These are phyloP conservation scores for Peucedramus taeniatus DNA, from an alignment of 2,113 vertebrate species.

Conservation along the genomic window DNA sequence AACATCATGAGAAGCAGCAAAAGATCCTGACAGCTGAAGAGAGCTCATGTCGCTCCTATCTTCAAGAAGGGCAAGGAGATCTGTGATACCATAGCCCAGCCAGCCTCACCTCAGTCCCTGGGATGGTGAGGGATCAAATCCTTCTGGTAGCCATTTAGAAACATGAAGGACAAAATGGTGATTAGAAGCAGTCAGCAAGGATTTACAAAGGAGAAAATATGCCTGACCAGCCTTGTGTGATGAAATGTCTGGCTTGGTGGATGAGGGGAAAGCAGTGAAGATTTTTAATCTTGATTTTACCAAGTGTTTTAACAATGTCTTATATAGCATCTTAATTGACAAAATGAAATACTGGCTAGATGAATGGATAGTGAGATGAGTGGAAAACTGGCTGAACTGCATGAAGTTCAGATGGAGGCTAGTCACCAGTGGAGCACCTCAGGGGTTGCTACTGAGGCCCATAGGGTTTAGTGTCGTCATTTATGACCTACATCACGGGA, in stretches of 20 bases:
- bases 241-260: neutral
- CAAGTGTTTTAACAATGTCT: neutral
- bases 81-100: neutral
- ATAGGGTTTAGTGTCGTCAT: neutral
- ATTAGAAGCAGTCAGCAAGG: neutral
- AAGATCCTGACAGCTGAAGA: neutral
- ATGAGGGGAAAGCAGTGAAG: neutral
- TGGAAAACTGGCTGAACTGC: neutral
- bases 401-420: neutral
- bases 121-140: neutral
- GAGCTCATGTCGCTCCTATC: neutral
- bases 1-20: neutral
- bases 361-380: neutral
- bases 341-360: neutral
- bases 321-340: neutral
- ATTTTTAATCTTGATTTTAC: neutral
- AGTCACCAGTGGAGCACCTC: neutral
- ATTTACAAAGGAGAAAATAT: neutral
- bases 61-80: neutral
- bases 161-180: neutral
- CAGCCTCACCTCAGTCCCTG: neutral
- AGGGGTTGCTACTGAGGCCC: neutral
- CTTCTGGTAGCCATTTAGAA: neutral
- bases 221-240: neutral
- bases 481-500: neutral